A percentile compares a stretch with the other conserved stretches of the same genome.
phyloP scores from a whole-genome alignment of 2,888 invertebrate species.

The Lithodes maja region DNA sequence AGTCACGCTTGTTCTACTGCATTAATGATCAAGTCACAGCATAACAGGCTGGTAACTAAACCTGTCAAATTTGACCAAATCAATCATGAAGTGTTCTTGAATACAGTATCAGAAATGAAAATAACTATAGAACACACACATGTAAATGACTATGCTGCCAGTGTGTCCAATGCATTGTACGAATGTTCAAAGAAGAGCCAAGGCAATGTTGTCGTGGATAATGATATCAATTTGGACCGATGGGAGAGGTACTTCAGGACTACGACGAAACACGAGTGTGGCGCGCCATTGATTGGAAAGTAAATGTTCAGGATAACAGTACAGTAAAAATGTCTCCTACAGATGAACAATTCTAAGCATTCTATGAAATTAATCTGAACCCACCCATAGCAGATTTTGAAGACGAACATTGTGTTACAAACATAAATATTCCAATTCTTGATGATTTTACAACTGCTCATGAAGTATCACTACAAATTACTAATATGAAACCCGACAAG shows the following conservation, averaged over 20 bases:
- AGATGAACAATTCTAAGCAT: no score
- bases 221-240: not conserved
- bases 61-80: not conserved
- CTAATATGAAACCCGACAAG: no score
- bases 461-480: no score
- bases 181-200: not conserved
- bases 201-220: not conserved
- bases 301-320: no score
- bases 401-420: no score
- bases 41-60: not conserved
- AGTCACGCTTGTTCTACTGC: not conserved
- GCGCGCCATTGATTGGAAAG: no score
- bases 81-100: not conserved
- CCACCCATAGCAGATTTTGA: no score
- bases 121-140: not conserved
- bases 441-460: no score
- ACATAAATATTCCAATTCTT: no score
- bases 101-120: not conserved
- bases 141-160: not conserved
- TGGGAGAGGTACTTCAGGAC: not conserved
- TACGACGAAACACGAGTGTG: not conserved
- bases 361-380: no score
- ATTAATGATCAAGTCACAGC: not conserved
- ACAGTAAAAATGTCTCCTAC: no score
- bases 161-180: not conserved